Base-by-base conservation (phyloP, 2,888 invertebrate species). In the Drosophila pseudotakahashii region DNA sequence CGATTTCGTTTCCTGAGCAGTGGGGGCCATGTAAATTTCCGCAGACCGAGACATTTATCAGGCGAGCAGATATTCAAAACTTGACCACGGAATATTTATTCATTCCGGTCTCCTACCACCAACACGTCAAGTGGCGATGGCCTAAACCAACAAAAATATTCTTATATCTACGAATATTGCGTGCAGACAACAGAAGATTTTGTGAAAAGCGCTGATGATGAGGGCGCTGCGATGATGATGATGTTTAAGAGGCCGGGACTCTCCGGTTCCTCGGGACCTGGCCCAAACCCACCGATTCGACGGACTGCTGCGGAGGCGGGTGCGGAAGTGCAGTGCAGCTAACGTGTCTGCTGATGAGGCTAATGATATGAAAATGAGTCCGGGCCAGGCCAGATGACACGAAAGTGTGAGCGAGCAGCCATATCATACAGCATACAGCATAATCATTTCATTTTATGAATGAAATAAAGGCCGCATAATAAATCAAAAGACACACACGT, bases 311-410 rank as follows among this genome's bases (percentile, higher is more conserved):
- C 42, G 48, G 32, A 32, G 44, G 41, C n/a, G 51, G 41, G 64
- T 63, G 74, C 76, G 74, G 73, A 77, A 73, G 71, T 61, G 26
- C 50, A 52, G 57, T 52, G 50, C 59, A 53, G 30, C 42, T 52
- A 70, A 63, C 64, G 60, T 73, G 71, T 75, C 69, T 70, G 70
- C 67, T 69, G 85, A 78, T 84, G 76, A 64, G 69, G 66, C 87
- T 85, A 88, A 89, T 89, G 89, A 88, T 90, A 89, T 90, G 89
- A 90, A 89, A 90, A 89, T 90, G 70, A 85, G 83, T 79, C 81
- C 75, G 66, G 80, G 61, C 79, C 62, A 75, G 75, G 80, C 64
- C 75, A 76, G 80, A 84, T 76, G 88, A 89, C 89, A 88, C 79
- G 86, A 78, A 72, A 73, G 66, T 69, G 66, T 69, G 66, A 68